phyloP scores from a whole-genome alignment of 2,113 vertebrate species.

The Melanerpes aurifrons region DNA sequence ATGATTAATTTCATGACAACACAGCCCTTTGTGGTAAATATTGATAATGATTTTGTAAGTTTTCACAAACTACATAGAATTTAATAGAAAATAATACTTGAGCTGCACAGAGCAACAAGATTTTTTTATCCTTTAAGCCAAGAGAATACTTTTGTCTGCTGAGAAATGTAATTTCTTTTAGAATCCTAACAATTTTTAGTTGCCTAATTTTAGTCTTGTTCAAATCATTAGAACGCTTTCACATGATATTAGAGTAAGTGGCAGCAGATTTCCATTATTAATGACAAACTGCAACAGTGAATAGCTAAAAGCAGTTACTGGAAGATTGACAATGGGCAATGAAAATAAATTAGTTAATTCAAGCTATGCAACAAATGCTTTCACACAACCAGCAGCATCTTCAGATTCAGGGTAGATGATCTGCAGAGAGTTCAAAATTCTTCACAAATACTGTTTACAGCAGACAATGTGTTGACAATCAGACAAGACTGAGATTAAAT shows the following conservation, averaged over 20 bases:
- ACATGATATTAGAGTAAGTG: conserved; percentile 2
- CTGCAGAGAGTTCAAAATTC: conserved; percentile 46
- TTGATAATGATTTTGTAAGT: not conserved
- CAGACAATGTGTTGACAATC: conserved; percentile 72
- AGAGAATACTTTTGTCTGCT: not conserved
- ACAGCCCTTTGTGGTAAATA: not conserved
- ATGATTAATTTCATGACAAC: not conserved
- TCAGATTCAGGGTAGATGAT: conserved; percentile 26
- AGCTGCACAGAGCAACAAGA: not conserved
- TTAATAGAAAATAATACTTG: too few species aligned
- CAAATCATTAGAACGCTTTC: not conserved
- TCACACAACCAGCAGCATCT: conserved; percentile 38
- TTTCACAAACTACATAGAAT: not conserved
- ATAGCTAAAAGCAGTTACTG: conserved; percentile 36
- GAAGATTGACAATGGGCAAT: conserved; percentile 32
- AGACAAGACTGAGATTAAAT: conserved; percentile 68
- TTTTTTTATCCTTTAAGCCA: not conserved
- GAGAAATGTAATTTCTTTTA: not conserved
- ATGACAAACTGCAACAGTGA: conserved; percentile 7
- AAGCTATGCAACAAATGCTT: conserved; percentile 29
- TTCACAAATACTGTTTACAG: conserved; percentile 58
- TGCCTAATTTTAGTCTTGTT: not conserved
- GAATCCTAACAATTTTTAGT: not conserved
- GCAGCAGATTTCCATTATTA: conserved; percentile 54
- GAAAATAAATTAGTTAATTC: conserved; percentile 53